Percentiles rank a stretch among this genome's conserved stretches.
These are phyloP conservation scores for Zenarchopterus dispar DNA, from an alignment of 2,797 vertebrate genomes.

Conservation along the genomic window DNA sequence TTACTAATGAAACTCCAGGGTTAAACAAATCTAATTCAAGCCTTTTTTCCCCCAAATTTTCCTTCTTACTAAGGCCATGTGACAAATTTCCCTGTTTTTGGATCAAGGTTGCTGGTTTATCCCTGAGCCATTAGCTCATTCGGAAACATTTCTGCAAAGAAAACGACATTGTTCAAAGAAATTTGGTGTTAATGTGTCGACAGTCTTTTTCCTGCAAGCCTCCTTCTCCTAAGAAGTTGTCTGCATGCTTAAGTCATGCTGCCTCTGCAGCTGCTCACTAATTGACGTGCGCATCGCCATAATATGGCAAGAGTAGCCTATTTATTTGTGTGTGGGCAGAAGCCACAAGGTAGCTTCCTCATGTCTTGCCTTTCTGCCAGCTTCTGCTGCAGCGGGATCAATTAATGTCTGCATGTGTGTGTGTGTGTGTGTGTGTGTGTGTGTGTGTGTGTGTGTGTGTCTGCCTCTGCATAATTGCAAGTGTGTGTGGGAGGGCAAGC, in stretches of 20 bases:
- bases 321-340: conserved; percentile 64
- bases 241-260: conserved; percentile 15
- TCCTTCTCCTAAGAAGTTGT: conserved; percentile 33
- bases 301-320: conserved; percentile 51
- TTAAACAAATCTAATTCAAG: conserved; percentile 16
- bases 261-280: conserved; percentile 34
- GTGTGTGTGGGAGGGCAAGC: conserved; percentile 52
- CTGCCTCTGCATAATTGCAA: not conserved
- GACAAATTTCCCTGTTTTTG: not conserved
- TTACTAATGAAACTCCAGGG: not conserved
- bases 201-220: conserved; percentile 3
- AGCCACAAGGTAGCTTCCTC: conserved; percentile 60
- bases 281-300: conserved; percentile 56
- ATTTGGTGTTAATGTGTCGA: conserved; percentile 17
- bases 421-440: conserved; percentile 25
- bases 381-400: conserved; percentile 74
- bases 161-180: conserved; percentile 25
- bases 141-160: conserved; percentile 17
- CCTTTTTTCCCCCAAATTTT: not conserved
- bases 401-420: conserved; percentile 63
- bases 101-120: conserved; percentile 1
- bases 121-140: conserved; percentile 1
- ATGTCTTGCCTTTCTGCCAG: conserved; percentile 47
- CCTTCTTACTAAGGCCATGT: not conserved
- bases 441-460: conserved; percentile 18